Conservation (phyloP, 2,797 vertebrate species). For the Thalassophryne amazonica region DNA sequence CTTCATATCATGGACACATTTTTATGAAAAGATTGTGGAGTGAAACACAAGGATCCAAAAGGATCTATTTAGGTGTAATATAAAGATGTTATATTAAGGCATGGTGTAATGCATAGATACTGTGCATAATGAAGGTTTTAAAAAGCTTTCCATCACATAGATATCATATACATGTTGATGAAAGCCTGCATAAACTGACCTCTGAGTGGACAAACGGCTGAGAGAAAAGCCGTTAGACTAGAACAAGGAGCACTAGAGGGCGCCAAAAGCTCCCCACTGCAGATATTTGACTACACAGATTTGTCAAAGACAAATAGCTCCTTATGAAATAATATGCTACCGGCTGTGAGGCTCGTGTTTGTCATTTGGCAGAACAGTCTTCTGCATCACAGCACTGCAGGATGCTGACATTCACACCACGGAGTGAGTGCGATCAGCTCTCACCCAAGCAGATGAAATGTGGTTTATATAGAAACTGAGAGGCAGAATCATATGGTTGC, state of each 20-base stretch:
- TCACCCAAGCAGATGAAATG: conserved; percentile 71
- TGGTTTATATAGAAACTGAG: conserved; percentile 75
- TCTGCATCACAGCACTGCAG: conserved; percentile 61
- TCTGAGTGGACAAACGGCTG: conserved; percentile 38
- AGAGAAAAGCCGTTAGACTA: conserved; percentile 37
- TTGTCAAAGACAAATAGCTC: conserved; percentile 63
- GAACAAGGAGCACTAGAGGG: conserved; percentile 53
- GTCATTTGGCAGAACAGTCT: conserved; percentile 64
- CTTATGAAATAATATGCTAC: conserved; percentile 62
- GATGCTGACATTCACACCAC: conserved; percentile 76
- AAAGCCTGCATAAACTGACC: too few species aligned
- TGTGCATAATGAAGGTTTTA: too few species aligned
- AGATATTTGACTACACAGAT: conserved; percentile 45
- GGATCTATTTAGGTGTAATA: too few species aligned
- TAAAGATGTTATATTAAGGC: too few species aligned
- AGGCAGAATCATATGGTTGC: conserved; percentile 73
- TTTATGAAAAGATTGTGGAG: too few species aligned
- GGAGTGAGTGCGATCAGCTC: conserved; percentile 71
- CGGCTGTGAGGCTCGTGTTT: conserved; percentile 57
- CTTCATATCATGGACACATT: too few species aligned
- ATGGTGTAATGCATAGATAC: too few species aligned
- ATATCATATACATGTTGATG: too few species aligned
- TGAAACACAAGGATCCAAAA: too few species aligned
- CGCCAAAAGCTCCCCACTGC: conserved; percentile 39
- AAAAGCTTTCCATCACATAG: too few species aligned